Percentiles rank a stretch among this genome's conserved stretches.
phyloP scores from a whole-genome alignment of 1,140 invertebrate genomes.

The Brachystomella parvula region DNA sequence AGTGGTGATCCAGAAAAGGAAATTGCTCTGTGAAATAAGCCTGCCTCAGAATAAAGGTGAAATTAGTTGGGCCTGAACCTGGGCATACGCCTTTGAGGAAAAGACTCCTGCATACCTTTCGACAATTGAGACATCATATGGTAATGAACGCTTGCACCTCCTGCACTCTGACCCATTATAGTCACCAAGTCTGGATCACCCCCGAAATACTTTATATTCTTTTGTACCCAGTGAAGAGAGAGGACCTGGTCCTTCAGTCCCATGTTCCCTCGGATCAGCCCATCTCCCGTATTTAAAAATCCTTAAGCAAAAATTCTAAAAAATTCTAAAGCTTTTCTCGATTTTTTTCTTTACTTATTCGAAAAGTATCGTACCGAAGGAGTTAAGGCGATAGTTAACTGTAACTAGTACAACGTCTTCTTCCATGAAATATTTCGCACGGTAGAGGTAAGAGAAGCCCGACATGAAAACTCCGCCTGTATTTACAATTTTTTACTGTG shows the following conservation, averaged over 20 bases:
- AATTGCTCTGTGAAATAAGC: constrained; percentile 26
- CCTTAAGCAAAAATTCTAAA: constrained; percentile 26
- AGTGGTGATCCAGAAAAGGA: constrained; percentile 20
- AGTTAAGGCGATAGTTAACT: constrained; percentile 52
- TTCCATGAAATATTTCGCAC: constrained; percentile 41
- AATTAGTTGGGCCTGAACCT: background rate
- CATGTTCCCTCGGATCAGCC: constrained; percentile 39
- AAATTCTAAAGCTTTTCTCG: background rate
- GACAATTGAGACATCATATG: constrained; percentile 52
- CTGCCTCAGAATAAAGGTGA: constrained; percentile 1
- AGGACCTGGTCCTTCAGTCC: constrained; percentile 37
- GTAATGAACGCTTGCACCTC: constrained; percentile 51
- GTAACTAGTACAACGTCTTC: constrained; percentile 51
- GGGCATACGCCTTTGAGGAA: no score
- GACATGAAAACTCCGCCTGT: constrained; percentile 43
- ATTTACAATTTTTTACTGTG: no score
- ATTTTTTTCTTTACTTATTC: background rate
- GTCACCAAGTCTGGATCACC: constrained; percentile 49
- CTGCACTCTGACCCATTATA: constrained; percentile 49
- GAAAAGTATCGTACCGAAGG: constrained; percentile 17
- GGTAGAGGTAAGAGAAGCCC: constrained; percentile 41
- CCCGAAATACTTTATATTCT: constrained; percentile 45
- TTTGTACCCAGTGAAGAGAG: constrained; percentile 46
- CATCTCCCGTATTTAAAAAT: constrained; percentile 40
- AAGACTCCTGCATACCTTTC: constrained; percentile 21